These are phyloP conservation scores for Carcinoscorpius rotundicauda DNA, from an alignment of 1,140 invertebrate genomes.

Conservation along the genomic window DNA sequence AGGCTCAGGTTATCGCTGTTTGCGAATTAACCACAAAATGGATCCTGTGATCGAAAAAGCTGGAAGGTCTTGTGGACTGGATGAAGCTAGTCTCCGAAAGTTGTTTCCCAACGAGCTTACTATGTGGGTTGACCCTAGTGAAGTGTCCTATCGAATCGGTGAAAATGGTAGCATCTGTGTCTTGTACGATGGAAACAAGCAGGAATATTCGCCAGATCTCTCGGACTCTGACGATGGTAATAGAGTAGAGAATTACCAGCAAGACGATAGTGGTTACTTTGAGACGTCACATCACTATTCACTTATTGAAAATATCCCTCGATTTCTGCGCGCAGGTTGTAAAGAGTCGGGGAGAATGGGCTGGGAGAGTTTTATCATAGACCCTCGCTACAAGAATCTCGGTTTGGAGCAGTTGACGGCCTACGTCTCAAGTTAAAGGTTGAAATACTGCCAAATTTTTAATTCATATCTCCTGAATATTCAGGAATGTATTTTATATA, in stretches of 20 bases:
- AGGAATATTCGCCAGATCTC: no score
- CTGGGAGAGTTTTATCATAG: conserved; percentile 22
- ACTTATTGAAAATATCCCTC: not conserved
- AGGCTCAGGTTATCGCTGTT: conserved; percentile 51
- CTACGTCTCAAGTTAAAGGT: conserved; percentile 26
- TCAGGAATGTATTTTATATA: no score
- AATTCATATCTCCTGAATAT: no score
- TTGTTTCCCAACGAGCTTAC: conserved; percentile 52
- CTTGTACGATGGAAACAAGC: conserved; percentile 37
- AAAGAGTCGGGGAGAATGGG: conserved; percentile 25
- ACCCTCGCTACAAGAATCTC: conserved; percentile 21
- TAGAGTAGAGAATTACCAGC: not conserved
- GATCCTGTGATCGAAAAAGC: conserved; percentile 50
- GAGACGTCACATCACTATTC: conserved; percentile 1
- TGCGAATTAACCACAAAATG: conserved; percentile 54
- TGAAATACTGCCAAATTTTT: no score
- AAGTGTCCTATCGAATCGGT: conserved; percentile 53
- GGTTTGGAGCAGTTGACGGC: conserved; percentile 24
- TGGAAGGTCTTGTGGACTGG: conserved; percentile 42
- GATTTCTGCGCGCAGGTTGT: conserved; percentile 17
- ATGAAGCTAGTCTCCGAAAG: conserved; percentile 36
- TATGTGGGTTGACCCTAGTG: conserved; percentile 54
- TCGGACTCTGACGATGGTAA: not conserved
- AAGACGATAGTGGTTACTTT: conserved; percentile 7
- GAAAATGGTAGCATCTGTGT: conserved; percentile 57